Base-by-base conservation (phyloP, 2,797 vertebrate species). In the Hemitrygon akajei region DNA sequence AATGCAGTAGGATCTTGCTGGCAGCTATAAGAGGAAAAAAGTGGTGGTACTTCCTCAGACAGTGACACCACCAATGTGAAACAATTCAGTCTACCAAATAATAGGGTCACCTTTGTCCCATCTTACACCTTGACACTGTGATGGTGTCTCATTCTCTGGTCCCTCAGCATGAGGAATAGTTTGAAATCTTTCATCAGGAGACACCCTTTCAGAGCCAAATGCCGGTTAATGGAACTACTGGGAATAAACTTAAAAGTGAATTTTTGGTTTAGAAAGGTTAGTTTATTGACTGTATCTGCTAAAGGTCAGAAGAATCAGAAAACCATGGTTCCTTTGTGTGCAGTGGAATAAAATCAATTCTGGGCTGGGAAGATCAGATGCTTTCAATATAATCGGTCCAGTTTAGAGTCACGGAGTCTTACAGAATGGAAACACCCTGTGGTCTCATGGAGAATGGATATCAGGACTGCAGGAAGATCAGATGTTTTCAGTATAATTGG, bases 231-330 rank as follows among this genome's bases (percentile, higher is more conserved):
- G 60, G n/a, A 73, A 27, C 66, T 40, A 73, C 34, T 71, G 63
- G 89, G 63, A 71, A 40, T 71, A 91, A 40, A 71, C n/a, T 10
- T 73, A 71, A 91, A 91, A 66, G 89, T 91, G 89, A 27, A 71
- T 63, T 91, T n/a, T 91, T 34, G 12, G 66, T 27, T 37, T 25
- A 71, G 89, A 73, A 91, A 91, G 66, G 89, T 91, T 47, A 91
- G 7, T 0, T 71, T 91, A 91, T 91, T 73, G 89, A 91, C 69
- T 71, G 20, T 14, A 91, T 40, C 37, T 71, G 66, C 11, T 73
- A 91, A 91, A 91, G 66, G 89, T 73, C 63, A 91, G 3, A 73
- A 71, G 66, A 71, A 71, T 71, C 63, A 66, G 66, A 25, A 66
- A 91, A 73, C n/a, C 60, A 47, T 40, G 37, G 34, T 37, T 73